Conservation (phyloP, 2,888 invertebrate genomes). For the Diarsia brunnea region DNA sequence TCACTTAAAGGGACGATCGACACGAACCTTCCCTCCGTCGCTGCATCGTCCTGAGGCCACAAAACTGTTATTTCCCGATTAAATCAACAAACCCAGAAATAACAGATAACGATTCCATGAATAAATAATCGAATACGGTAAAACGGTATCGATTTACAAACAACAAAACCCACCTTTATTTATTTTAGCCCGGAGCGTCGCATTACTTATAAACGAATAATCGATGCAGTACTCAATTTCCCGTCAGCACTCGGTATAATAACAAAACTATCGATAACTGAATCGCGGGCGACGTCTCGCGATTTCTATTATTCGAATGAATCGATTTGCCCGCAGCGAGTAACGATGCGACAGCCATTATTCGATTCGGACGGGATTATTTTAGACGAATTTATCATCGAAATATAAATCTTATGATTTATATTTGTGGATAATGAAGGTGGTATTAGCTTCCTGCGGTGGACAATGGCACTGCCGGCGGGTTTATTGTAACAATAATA, state of each 20-base stretch:
- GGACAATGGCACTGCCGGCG: slow-evolving; percentile 36
- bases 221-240: slow-evolving; percentile 82
- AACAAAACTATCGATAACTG: slow-evolving; percentile 82
- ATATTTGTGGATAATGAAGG: slow-evolving; percentile 56
- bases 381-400: slow-evolving; percentile 72
- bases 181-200: slow-evolving; percentile 77
- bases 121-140: slow-evolving; percentile 68
- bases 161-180: slow-evolving; percentile 71
- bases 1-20: slow-evolving; percentile 51
- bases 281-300: slow-evolving; percentile 77
- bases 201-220: slow-evolving; percentile 81
- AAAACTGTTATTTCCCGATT: slow-evolving; percentile 62
- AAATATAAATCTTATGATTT: slow-evolving; percentile 67
- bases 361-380: slow-evolving; percentile 70
- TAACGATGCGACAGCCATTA: slow-evolving; percentile 78
- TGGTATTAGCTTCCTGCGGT: slow-evolving; percentile 40
- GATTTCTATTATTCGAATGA: slow-evolving; percentile 83
- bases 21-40: slow-evolving; percentile 40
- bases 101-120: slow-evolving; percentile 60
- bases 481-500: slow-evolving; percentile 50
- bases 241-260: slow-evolving; percentile 80
- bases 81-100: slow-evolving; percentile 61
- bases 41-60: slow-evolving; percentile 49
- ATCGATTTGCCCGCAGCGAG: slow-evolving; percentile 77
- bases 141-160: slow-evolving; percentile 69